Conservation (phyloP, 2,888 invertebrate genomes). For the Mimas tiliae region DNA sequence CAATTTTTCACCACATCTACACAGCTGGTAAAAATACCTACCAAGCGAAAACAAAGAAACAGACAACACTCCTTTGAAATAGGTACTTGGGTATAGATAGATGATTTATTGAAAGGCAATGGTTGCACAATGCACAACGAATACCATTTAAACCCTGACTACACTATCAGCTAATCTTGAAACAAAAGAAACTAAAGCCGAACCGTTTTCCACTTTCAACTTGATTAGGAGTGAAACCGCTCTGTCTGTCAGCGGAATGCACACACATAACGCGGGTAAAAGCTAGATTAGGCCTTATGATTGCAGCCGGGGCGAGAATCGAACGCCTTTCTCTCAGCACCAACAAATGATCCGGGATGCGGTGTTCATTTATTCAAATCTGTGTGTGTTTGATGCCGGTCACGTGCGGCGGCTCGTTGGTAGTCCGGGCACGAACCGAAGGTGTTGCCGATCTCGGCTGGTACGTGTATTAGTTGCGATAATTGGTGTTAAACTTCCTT, state of each 20-base stretch:
- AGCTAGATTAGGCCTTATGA: constrained; percentile 65
- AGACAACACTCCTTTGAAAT: background rate
- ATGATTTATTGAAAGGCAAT: background rate
- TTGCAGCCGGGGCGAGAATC: constrained; percentile 67
- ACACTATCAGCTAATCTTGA: constrained; percentile 17
- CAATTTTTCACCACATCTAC: no score
- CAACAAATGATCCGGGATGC: constrained; percentile 63
- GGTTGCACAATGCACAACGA: background rate
- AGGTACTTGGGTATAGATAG: background rate
- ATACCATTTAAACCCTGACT: constrained; percentile 1
- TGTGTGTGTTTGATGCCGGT: constrained; percentile 62
- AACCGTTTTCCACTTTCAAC: constrained; percentile 27
- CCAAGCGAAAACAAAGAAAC: background rate
- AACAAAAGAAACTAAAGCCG: constrained; percentile 17
- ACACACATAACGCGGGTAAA: constrained; percentile 64
- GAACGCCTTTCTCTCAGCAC: constrained; percentile 74
- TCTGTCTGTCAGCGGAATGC: constrained; percentile 48
- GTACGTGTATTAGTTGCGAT: constrained; percentile 48
- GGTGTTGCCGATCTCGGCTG: constrained; percentile 64
- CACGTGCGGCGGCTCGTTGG: constrained; percentile 65
- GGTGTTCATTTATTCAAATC: constrained; percentile 78
- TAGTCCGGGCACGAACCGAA: constrained; percentile 61
- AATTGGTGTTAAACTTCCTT: constrained; percentile 28
- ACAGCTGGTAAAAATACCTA: background rate
- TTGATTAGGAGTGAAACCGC: constrained; percentile 27